These are phyloP conservation scores for Chelonia mydas DNA, from an alignment of 2,797 vertebrate genomes.

Conservation along the genomic window DNA sequence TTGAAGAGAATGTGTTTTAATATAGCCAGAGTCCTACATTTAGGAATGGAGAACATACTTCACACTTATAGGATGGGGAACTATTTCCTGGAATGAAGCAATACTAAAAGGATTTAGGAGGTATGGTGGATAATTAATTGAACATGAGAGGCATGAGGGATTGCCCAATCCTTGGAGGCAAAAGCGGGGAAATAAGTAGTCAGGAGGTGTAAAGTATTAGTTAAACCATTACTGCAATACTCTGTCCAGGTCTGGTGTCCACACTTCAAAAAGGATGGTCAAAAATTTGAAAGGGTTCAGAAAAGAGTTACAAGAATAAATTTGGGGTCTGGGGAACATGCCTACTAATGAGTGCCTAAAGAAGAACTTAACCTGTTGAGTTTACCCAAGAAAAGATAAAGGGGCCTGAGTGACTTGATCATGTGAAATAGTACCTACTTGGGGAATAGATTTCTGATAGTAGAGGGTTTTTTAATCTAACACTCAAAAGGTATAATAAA, in stretches of 20 bases:
- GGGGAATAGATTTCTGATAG: neutral
- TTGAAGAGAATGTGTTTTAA: neutral
- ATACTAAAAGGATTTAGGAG: too few relatives aligned
- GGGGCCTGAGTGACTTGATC: neutral
- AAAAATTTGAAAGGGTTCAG: neutral
- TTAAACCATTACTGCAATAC: neutral
- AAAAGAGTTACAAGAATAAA: neutral
- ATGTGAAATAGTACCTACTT: neutral
- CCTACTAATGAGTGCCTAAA: neutral
- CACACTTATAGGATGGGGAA: neutral
- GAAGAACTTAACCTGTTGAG: neutral
- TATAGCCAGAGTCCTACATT: neutral
- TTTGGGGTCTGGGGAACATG: neutral
- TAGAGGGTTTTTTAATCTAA: neutral
- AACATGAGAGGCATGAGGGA: too few relatives aligned
- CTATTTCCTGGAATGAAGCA: too few relatives aligned
- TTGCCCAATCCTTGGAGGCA: too few relatives aligned
- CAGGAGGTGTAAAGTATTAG: too few relatives aligned
- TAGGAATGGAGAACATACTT: accelerated
- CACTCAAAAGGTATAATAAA: neutral
- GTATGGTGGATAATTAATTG: too few relatives aligned
- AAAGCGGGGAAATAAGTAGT: too few relatives aligned
- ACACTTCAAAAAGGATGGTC: neutral
- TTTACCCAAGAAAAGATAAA: neutral
- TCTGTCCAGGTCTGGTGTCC: accelerated